phyloP scores from a whole-genome alignment of 2,888 invertebrate genomes.

The Campopleginae sp. region DNA sequence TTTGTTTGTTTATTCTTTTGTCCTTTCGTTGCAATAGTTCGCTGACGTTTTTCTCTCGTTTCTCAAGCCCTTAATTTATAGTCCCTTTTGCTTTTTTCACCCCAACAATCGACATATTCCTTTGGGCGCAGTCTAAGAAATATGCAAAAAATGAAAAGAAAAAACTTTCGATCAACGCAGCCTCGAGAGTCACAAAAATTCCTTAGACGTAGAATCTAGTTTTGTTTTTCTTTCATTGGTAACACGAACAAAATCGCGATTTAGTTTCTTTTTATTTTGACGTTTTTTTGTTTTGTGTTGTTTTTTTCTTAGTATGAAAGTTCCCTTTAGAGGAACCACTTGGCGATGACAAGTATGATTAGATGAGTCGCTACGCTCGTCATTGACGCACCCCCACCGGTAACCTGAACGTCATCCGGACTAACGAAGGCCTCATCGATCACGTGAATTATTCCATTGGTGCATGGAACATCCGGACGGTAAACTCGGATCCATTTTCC shows the following conservation, averaged over 20 bases:
- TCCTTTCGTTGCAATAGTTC: neutral
- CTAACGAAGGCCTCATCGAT: constrained; percentile 94
- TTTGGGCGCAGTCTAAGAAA: neutral
- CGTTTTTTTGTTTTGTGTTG: neutral
- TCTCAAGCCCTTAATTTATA: constrained; percentile 3
- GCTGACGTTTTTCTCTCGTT: constrained; percentile 11
- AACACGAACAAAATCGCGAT: constrained; percentile 31
- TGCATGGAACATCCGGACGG: constrained; percentile 97
- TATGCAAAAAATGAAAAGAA: constrained; percentile 2
- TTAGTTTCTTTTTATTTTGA: constrained; percentile 22
- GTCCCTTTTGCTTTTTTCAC: constrained; percentile 16
- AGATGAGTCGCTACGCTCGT: constrained; percentile 81
- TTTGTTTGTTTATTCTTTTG: neutral
- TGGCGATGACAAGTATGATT: constrained; percentile 83
- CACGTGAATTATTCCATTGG: constrained; percentile 97
- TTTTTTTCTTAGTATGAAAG: constrained; percentile 15
- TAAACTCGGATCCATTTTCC: constrained; percentile 93
- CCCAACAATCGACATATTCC: constrained; percentile 18
- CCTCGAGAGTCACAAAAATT: constrained; percentile 57
- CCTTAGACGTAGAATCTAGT: constrained; percentile 47
- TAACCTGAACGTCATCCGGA: constrained; percentile 92
- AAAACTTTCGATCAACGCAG: constrained; percentile 49
- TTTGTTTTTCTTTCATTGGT: constrained; percentile 28
- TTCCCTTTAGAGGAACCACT: constrained; percentile 82
- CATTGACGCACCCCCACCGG: constrained; percentile 84